Percentiles rank a stretch among this genome's conserved stretches.
phyloP scores from a whole-genome alignment of 2,113 vertebrate genomes.

The Sialia sialis region DNA sequence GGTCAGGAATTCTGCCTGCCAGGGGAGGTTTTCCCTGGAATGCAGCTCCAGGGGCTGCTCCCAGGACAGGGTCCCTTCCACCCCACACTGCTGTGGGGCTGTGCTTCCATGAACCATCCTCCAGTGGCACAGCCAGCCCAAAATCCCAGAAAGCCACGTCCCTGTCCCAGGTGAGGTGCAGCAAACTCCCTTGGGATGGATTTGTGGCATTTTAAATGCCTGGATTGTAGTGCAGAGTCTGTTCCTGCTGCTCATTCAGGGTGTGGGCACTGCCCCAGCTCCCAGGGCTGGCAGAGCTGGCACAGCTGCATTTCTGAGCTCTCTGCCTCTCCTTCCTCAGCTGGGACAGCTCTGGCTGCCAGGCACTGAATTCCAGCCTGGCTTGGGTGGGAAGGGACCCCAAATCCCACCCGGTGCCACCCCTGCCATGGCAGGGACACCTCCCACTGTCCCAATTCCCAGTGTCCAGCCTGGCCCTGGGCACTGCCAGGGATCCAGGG shows the following conservation, averaged over 20 bases:
- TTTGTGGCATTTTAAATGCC: fast-evolving
- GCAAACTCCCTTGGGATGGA: neutral
- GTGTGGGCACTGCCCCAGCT: neutral
- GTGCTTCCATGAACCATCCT: fast-evolving
- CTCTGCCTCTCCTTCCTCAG: neutral
- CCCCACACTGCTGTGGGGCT: neutral
- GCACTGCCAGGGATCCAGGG: neutral
- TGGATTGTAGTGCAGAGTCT: neutral
- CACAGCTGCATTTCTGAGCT: neutral
- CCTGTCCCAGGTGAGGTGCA: neutral
- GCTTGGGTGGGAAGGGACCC: neutral
- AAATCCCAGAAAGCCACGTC: neutral
- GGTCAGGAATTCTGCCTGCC: fast-evolving
- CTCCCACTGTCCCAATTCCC: neutral
- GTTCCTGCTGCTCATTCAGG: fast-evolving
- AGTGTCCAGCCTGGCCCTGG: neutral
- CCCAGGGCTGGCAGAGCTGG: neutral
- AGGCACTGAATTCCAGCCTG: neutral
- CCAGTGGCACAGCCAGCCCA: neutral
- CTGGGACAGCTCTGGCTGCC: neutral
- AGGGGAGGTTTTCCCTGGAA: neutral
- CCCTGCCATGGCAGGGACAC: neutral
- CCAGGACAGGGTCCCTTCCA: no score
- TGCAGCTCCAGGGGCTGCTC: neutral
- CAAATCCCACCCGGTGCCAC: neutral